A percentile compares a stretch with the other conserved stretches of the same genome.
These are phyloP conservation scores for Drosophila algonquin DNA, from an alignment of 2,888 invertebrate genomes.

Conservation along the genomic window DNA sequence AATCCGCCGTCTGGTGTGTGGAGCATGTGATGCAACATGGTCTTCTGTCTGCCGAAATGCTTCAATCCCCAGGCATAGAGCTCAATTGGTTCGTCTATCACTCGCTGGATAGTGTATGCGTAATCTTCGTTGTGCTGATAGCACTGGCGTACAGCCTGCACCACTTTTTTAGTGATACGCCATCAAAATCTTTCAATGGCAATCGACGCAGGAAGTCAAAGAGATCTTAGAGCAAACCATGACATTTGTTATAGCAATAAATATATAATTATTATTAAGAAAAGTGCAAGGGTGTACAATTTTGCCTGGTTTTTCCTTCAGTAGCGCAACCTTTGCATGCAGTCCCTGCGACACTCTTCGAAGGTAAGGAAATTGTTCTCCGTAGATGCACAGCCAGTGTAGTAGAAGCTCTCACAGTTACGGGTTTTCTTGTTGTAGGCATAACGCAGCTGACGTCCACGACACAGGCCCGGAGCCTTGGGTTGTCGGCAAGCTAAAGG, in stretches of 20 bases:
- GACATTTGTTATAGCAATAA: constrained; percentile 10
- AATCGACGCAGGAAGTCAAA: constrained; percentile 22
- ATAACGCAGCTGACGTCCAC: constrained; percentile 73
- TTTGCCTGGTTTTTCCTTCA: constrained; percentile 32
- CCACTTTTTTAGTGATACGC: neutral
- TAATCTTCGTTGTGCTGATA: constrained; percentile 40
- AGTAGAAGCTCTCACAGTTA: constrained; percentile 79
- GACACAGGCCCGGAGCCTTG: constrained; percentile 73
- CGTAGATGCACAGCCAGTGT: constrained; percentile 77
- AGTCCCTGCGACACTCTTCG: constrained; percentile 80
- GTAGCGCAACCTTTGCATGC: constrained; percentile 75
- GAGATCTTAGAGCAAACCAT: constrained; percentile 12
- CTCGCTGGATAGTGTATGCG: constrained; percentile 77
- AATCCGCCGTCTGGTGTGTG: constrained; percentile 86
- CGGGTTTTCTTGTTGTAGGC: constrained; percentile 73
- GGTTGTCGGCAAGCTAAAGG: constrained; percentile 73
- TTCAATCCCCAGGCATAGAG: constrained; percentile 78
- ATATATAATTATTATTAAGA: constrained; percentile 18
- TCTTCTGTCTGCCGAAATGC: constrained; percentile 53
- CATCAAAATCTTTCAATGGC: neutral
- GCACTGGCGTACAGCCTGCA: constrained; percentile 9
- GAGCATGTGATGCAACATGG: constrained; percentile 85
- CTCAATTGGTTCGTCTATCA: constrained; percentile 82
- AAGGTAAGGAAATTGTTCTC: constrained; percentile 78
- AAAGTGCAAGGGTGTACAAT: neutral